Evolutionary conservation across 2,113 vertebrate genomes (phyloP), one percentile per base, ranked within the genome.

Genomic region (Rhineura floridana): DNA sequence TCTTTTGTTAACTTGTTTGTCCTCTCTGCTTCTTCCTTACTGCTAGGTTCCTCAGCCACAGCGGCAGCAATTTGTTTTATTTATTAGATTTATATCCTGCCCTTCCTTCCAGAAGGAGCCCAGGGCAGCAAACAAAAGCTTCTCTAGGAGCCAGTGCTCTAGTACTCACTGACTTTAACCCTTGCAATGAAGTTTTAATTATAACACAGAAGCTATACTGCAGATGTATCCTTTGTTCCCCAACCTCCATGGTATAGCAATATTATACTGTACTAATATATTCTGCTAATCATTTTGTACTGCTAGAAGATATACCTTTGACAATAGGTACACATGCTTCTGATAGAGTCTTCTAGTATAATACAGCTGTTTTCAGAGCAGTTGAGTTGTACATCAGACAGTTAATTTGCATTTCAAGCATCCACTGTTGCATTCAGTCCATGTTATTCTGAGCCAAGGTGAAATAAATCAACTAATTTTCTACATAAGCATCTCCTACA

Each of bases 401-500:
- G 4, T 69, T 10, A 69, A 15, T n/a, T 48, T 78, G 59, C 59
- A 48, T 73, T 73, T 72, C 48, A 72, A 55, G 69, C 25, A 36
- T 30, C 48, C 67, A 3, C 17, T 48, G 59, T 77, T 63, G 28
- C 77, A 30, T 65, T 46, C 73, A 77, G 55, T 48, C 36, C 25
- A n/a, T 78, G 62, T 46, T 63, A 86, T n/a, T 48, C 59, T 65
- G 73, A 33, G 42, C 50, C 44, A 65, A 36, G 44, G 48, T 78
- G 73, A 86, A 78, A 65, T 65, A 50, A 78, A 4, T 50, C 59
- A 48, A 48, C 21, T 48, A 28, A 62, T 62, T 85, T 85, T 85
- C 36, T 23, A 89, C 30, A 21, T 62, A 69, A 76, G 81, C 91
- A 79, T 81, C 30, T 42, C 90, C 87, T 90, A 67, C 42, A 83